phyloP scores from a whole-genome alignment of 1,140 invertebrate species.

The Drosophila lini region DNA sequence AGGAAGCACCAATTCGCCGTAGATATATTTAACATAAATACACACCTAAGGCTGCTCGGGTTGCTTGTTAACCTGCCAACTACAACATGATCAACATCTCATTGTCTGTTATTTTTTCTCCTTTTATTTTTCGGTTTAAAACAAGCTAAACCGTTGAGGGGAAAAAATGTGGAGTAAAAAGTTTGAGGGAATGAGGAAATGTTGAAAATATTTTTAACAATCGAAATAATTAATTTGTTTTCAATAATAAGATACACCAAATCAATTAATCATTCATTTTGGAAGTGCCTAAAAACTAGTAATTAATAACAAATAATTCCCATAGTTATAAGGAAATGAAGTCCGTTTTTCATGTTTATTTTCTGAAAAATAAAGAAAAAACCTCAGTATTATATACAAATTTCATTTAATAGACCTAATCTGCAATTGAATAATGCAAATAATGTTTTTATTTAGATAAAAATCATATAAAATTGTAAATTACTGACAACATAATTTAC shows the following conservation, averaged over 20 bases:
- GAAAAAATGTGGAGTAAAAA: constrained; percentile 17
- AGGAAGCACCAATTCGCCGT: constrained; percentile 59
- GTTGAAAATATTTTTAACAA: constrained; percentile 3
- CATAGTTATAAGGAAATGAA: neutral
- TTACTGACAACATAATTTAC: neutral
- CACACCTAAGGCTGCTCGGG: constrained; percentile 41
- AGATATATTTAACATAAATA: constrained; percentile 55
- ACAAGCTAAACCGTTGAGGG: constrained; percentile 12
- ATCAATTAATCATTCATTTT: constrained; percentile 27
- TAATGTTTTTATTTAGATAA: neutral
- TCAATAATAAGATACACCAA: neutral
- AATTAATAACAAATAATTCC: constrained; percentile 8
- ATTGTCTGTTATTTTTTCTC: constrained; percentile 37
- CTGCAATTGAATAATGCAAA: neutral
- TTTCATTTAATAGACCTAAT: neutral
- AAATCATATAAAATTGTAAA: neutral
- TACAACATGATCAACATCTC: constrained; percentile 55
- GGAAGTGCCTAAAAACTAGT: neutral
- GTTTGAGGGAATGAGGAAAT: constrained; percentile 28
- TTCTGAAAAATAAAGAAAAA: neutral
- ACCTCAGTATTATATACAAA: neutral
- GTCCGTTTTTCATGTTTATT: too few relatives aligned
- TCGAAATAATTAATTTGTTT: constrained; percentile 15
- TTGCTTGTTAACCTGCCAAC: constrained; percentile 57
- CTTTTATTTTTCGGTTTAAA: constrained; percentile 20